Base-by-base conservation (phyloP, 2,797 vertebrate species). In the Apogon talboti region DNA sequence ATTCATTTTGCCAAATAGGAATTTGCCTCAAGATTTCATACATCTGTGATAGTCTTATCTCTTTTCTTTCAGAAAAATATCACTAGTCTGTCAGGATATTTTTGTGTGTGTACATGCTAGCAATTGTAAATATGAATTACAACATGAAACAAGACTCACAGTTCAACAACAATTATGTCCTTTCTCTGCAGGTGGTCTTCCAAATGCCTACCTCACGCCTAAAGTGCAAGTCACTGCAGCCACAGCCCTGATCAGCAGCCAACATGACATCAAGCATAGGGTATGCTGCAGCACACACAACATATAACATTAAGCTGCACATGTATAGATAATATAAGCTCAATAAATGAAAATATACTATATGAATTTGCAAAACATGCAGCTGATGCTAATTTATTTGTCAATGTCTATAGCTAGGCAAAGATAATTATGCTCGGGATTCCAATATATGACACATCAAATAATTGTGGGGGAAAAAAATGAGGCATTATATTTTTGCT, bases 181-280 rank as follows among this genome's bases (percentile, higher is more conserved):
- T 77, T 7, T 78, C 44, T 40, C 37, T 67, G 10, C 89, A 92
- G 94, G 93, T 92, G 94, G 90, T 92, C 91, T 90, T 96, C 96
- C 96, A 96, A 95, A 98, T 99, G 96, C 96, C 96, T 98, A 95
- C 96, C 95, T 95, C 94, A 95, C 95, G 96, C 93, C 92, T 96
- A 93, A 97, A 96, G 94, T 95, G 94, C 94, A 93, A 82, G 90
- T 88, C 94, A 94, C 94, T 96, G 93, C 95, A 95, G 93, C 95
- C 93, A 93, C 95, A 95, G 95, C 94, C 95, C 93, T 98, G 96
- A 99, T 94, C 91, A 90, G 71, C 90, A 93, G 91, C 92, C 95
- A 98, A 94, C 94, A 99, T 99, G 98, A 98, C 96, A 96, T 98
- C 96, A 78, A 96, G 96, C 93, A 94, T 96, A 90, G 97, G 96